Conservation (phyloP, 2,797 vertebrate species). For the Octomys mimax region DNA sequence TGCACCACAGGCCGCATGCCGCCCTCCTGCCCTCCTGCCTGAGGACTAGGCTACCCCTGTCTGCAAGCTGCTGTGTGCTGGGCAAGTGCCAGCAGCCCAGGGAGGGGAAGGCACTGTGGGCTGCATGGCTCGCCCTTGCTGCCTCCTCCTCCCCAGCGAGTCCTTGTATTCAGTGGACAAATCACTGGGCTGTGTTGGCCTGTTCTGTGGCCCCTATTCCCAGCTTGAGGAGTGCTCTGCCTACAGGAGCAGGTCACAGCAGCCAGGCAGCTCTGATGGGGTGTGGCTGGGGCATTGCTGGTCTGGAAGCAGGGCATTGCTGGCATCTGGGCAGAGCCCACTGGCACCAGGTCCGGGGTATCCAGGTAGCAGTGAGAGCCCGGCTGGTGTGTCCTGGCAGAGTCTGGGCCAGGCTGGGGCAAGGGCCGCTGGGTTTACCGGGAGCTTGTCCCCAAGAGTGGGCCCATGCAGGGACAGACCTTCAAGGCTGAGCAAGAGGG, state of each 20-base stretch:
- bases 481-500: fast-evolving
- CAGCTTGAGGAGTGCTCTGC: neutral
- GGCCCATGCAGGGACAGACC: fast-evolving
- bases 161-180: neutral
- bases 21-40: neutral
- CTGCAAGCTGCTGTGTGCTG: neutral
- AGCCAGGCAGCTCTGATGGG: neutral
- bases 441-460: neutral
- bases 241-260: neutral
- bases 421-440: neutral
- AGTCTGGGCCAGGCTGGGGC: neutral
- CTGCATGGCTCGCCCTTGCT: no score
- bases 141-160: neutral
- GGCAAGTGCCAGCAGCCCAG: neutral
- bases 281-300: neutral
- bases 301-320: neutral
- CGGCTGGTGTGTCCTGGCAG: neutral
- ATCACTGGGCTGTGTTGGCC: neutral
- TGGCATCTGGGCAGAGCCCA: neutral
- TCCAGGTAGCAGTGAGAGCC: neutral
- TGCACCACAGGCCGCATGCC: no score
- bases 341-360: neutral
- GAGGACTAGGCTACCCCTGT: neutral
- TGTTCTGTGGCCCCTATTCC: neutral
- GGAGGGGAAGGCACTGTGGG: fast-evolving